phyloP scores from a whole-genome alignment of 2,888 invertebrate genomes.

The Eupithecia inturbata region DNA sequence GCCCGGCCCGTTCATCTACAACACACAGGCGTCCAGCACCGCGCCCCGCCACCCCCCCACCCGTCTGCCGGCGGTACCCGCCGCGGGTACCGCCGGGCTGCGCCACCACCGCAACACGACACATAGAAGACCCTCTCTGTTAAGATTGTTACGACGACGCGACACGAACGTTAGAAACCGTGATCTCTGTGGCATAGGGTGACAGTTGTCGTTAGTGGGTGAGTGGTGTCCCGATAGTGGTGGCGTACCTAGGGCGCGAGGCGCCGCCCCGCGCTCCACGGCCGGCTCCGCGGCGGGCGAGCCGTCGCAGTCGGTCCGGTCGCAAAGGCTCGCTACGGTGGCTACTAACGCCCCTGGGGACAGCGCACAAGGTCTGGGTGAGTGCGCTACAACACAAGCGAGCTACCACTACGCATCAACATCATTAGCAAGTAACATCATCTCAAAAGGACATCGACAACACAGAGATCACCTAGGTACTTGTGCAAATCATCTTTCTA shows the following conservation, averaged over 20 bases:
- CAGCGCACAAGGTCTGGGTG: constrained; percentile 41
- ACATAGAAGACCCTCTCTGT: constrained; percentile 52
- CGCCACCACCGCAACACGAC: constrained; percentile 45
- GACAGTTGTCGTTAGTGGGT: constrained; percentile 20
- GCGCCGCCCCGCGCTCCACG: constrained; percentile 35
- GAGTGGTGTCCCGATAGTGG: constrained; percentile 1
- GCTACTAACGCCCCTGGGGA: constrained; percentile 71
- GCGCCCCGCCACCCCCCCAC: constrained; percentile 41
- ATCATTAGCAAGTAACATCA: constrained; percentile 53
- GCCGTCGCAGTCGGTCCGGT: constrained; percentile 23
- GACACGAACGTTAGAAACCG: constrained; percentile 44
- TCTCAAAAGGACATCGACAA: constrained; percentile 72
- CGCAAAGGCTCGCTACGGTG: background rate
- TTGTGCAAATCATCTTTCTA: constrained; percentile 56
- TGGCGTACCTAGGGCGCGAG: constrained; percentile 55
- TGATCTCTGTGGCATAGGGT: constrained; percentile 60
- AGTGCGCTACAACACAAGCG: constrained; percentile 32
- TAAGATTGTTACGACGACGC: constrained; percentile 41
- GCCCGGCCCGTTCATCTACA: constrained; percentile 65
- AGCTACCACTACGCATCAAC: constrained; percentile 51
- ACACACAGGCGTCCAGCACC: constrained; percentile 50
- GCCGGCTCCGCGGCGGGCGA: constrained; percentile 36
- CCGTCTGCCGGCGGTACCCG: constrained; percentile 16
- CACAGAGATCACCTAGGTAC: constrained; percentile 74
- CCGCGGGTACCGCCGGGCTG: constrained; percentile 48